Evolutionary conservation across 2,888 invertebrate species (phyloP), one percentile per base, ranked within the genome.

Genomic region (Tiliacea citrago): DNA sequence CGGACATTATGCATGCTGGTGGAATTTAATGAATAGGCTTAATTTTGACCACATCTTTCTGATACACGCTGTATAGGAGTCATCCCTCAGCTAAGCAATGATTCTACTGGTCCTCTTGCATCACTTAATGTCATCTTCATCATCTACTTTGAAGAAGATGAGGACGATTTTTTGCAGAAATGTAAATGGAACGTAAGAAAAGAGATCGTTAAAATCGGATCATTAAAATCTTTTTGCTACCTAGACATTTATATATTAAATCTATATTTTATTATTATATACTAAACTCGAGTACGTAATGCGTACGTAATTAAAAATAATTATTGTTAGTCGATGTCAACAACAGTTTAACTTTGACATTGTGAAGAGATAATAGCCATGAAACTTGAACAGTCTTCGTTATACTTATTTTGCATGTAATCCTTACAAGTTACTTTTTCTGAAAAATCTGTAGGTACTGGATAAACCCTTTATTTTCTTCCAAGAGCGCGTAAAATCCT

Each of bases 21-120:
- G 74, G 65, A 55, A n/a, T 62, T 53, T 78, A 73, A 72, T 82
- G n/a, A 47, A n/a, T n/a, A 5, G 2, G 2, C 39, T 39, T 39
- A 39, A 39, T 39, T 39, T 39, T 39, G 39, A 39, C 39, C 39
- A 6, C 39, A 39, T 5, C 39, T 6, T 51, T 47, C 47, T 47
- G 16, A 16, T 47, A 47, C 47, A 16, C 47, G 47, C 16, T 47
- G 47, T 16, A 13, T 47, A 47, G 29, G 29, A n/a, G 47, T 47
- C 47, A 47, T 16, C 16, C 47, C 47, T 16, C 6, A 47, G 47
- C 47, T 47, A 47, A 16, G 6, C 47, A 6, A 47, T 47, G 16
- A 47, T 47, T 47, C 16, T 47, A 6, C 16, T 47, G 16, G 16
- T 47, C 47, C 16, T 45, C 13, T 47, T 47, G 6, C 16, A 47